Evolutionary conservation across 2,113 vertebrate species (phyloP), one percentile per base, ranked within the genome.

Genomic region (Ammodramus savannarum): DNA sequence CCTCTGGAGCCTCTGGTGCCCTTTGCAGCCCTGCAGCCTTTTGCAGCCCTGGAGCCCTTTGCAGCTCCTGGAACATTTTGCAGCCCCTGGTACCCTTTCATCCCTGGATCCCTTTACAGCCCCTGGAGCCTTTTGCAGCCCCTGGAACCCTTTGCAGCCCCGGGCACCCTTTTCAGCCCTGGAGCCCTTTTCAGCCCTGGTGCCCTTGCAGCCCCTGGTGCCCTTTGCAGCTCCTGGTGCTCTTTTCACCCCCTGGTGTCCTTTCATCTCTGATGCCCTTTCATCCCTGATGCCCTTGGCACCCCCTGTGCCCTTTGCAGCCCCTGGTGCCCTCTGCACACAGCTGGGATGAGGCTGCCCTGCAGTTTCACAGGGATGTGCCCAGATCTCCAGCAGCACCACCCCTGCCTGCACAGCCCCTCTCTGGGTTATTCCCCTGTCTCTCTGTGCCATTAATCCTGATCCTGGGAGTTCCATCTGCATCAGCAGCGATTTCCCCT

Each of bases 261-360:
- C 44, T 38, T 10, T 39, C 38, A 39, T 39, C 29, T 17, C 29
- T 54, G 52, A 11, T 2, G 52, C 32, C 31, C 32, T 46, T 66
- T 17, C 21, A n/a, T 7, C 51, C 49, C 49, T 51, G 49, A 16
- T 6, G 16, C 31, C 31, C 31, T 44, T 66, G 8, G 43, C 27
- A 32, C 6, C 12, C n/a, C 23, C 5, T 21, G 16, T 6, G 49
- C 49, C 49, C 9, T 51, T 51, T 5, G 6, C 34, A 38, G 34
- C 19, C 16, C 66, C 3, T 0, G 2, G 48, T 19, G 19, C 32
- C 29, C 34, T 57, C 9, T n/a, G 13, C 3, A 3, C 11, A 6
- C 31, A 9, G 22, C 12, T 2, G 22, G 55, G 54, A 13, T 0
- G 10, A 9, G 46, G 68, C 21, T 39, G 44, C 23, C 62, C 62